Evolutionary conservation across 2,797 vertebrate genomes (phyloP).

Genomic region (Megaceryle alcyon): DNA sequence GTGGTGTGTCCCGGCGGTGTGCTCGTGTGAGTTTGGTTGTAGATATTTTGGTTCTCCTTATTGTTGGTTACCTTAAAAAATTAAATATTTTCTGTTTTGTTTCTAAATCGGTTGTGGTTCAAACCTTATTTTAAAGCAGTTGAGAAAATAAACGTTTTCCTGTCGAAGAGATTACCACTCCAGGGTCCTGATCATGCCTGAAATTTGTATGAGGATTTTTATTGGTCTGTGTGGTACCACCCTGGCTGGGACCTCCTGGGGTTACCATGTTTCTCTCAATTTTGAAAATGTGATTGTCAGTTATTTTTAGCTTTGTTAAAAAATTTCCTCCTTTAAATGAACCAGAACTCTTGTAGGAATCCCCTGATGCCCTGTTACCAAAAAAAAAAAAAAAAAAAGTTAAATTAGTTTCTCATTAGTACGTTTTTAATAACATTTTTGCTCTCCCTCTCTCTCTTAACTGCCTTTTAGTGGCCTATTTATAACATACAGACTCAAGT

Average conservation of each 20-base stretch:
- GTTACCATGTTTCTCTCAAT: not conserved
- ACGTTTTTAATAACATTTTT: slow-evolving; percentile 47
- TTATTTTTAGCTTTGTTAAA: slow-evolving; percentile 38
- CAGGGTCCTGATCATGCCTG: not conserved
- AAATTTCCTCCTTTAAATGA: not conserved
- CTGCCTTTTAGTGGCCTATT: slow-evolving; percentile 24
- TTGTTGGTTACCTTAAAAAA: not conserved
- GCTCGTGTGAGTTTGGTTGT: not conserved
- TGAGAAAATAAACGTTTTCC: not conserved
- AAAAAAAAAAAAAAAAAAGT: not conserved
- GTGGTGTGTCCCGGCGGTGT: not conserved
- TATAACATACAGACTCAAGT: not conserved
- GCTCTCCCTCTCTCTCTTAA: not conserved
- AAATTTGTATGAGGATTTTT: not conserved
- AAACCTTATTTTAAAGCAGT: not conserved
- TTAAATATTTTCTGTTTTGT: not conserved
- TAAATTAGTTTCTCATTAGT: slow-evolving; percentile 20
- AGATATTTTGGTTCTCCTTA: not conserved
- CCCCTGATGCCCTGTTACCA: not conserved
- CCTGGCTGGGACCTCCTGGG: not conserved
- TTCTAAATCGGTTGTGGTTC: not conserved
- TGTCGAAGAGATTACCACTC: not conserved
- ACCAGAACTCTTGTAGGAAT: not conserved
- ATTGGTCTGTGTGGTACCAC: not conserved
- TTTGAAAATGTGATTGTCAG: not conserved